Evolutionary conservation across 2,113 vertebrate species (phyloP), one percentile per base, ranked within the genome.

Genomic region (Puntigrus tetrazona): DNA sequence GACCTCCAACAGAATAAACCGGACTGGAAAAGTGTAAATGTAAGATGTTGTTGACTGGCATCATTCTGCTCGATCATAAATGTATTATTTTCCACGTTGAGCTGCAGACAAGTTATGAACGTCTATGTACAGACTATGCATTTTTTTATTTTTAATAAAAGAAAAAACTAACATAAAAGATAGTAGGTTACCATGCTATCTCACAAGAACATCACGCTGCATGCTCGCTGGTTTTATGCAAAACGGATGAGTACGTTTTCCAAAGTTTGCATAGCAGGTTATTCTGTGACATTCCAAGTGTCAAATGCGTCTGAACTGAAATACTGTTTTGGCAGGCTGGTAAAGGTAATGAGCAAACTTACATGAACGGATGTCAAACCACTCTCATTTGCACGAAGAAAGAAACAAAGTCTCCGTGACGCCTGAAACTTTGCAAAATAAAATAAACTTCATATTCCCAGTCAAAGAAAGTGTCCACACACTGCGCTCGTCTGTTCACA

Each of bases 241-340:
- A 38, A 69, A 11, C 4, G 2, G 9, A 36, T n/a, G 18, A 69
- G 10, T 38, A 22, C 1, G 34, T 69, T 38, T 38, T 22, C 34
- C 10, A 69, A 38, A 69, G 34, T 69, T 69, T 69, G 34, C 34
- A 38, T 31, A 18, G n/a, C 41, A 75, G 14, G 25, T 75, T 50
- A 47, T 75, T 31, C n/a, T 43, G 70, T 73, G 41, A 8, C 22
- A 73, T 18, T 38, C 3, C 10, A 77, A 59, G 11, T 5, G 50
- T 59, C 22, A 16, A 61, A 22, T 78, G 76, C 43, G 73, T 79
- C 36, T 29, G 57, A 63, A 63, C 22, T 65, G n/a, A 45, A 65
- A 55, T 22, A 13, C 8, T 7, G 4, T n/a, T 25, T 20, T 8
- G 22, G 31, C 34, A 38, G 36, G 34, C n/a, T n/a, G 13, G 10